These are phyloP conservation scores for Daubentonia madagascariensis DNA, from an alignment of 2,113 vertebrate species.

Conservation along the genomic window DNA sequence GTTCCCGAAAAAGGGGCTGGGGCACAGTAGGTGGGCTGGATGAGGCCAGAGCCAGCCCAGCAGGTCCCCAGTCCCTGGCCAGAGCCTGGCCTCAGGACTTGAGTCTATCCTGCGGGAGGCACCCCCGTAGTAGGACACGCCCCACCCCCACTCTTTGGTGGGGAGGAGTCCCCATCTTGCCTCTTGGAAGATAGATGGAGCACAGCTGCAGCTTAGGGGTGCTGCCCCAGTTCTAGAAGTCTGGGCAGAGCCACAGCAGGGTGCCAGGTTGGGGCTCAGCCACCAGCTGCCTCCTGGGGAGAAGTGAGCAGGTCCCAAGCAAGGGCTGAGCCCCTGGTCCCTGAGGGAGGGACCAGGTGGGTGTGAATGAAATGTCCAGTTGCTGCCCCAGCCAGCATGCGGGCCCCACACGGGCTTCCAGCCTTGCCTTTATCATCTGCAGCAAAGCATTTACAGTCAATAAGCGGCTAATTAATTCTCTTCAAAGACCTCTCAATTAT, in stretches of 20 bases:
- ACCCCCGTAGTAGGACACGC: not conserved
- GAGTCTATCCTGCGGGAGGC: fast-evolving
- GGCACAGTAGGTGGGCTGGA: not conserved
- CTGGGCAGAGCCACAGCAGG: not conserved
- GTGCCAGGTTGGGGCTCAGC: not conserved
- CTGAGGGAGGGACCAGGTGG: not conserved
- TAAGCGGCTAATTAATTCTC: conserved; percentile 87
- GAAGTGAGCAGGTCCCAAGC: not conserved
- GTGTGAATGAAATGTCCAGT: not conserved
- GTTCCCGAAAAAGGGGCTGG: not conserved
- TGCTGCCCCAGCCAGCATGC: not conserved
- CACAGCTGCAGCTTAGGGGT: not conserved
- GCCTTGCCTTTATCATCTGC: conserved; percentile 79
- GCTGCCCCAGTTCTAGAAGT: not conserved
- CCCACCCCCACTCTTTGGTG: not conserved
- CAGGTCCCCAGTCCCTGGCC: not conserved
- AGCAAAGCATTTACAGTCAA: conserved; percentile 85
- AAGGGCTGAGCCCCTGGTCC: not conserved
- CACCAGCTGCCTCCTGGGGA: too few species aligned
- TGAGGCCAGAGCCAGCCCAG: not conserved
- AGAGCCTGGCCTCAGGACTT: not conserved
- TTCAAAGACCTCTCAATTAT: conserved; percentile 90
- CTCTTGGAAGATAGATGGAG: not conserved
- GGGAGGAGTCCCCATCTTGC: not conserved
- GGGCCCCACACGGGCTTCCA: conserved; percentile 25